Conservation (phyloP, 2,113 vertebrate genomes). For the Tympanuchus pallidicinctus region DNA sequence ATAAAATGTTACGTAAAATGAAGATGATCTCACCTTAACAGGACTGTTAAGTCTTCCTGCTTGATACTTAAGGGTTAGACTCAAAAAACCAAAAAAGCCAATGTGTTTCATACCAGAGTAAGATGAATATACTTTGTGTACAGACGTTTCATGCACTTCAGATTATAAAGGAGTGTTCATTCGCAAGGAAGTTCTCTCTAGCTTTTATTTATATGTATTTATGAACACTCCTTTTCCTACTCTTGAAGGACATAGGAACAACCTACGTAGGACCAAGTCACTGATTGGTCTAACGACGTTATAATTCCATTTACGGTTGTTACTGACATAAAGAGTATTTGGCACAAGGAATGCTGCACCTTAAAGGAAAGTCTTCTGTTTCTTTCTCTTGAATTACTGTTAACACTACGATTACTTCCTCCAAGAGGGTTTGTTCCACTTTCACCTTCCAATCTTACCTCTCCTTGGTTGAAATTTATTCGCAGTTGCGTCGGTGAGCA, state of each 20-base stretch:
- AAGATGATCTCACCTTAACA: neutral
- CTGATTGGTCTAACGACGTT: neutral
- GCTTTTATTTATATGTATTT: neutral
- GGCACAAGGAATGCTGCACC: neutral
- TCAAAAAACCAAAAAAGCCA: neutral
- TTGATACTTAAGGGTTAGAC: neutral
- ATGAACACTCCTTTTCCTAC: neutral
- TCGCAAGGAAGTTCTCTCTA: neutral
- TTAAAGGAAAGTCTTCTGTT: neutral
- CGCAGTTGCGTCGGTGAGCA: neutral
- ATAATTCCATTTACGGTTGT: neutral
- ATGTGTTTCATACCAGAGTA: neutral
- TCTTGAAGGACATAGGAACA: neutral
- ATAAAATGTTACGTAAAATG: neutral
- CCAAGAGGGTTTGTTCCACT: neutral
- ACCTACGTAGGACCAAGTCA: neutral
- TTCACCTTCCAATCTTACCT: neutral
- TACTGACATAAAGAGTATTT: neutral
- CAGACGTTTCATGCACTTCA: neutral
- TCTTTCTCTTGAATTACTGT: neutral
- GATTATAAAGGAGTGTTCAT: neutral
- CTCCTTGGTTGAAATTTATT: neutral
- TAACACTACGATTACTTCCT: neutral
- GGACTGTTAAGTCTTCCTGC: neutral
- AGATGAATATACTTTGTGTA: neutral